Evolutionary conservation across 2,113 vertebrate species (phyloP), one percentile per base, ranked within the genome.

Genomic region (Calcarius ornatus): DNA sequence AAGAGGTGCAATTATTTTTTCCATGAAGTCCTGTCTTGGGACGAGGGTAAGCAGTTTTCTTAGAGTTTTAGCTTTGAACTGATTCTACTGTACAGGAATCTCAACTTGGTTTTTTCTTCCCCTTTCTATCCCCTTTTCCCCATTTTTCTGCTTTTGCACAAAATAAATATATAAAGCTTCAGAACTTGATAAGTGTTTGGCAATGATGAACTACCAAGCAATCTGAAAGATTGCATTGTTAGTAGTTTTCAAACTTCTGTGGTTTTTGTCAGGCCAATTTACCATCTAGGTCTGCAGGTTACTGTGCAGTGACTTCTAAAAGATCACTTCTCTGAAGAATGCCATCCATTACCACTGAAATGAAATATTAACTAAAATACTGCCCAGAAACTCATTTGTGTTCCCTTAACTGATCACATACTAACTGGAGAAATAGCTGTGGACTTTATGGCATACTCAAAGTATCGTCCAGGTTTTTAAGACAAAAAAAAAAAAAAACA

Each of bases 1-100:
- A 75, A 64, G 30, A 68, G 3, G 7, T 66, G 14, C 11, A 47
- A 23, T 11, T 23, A 10, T 84, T 42, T 65, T 59, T 14, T 68
- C 11, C 15, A 65, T 16, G 13, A 38, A 84, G 5, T 47, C 27
- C 15, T 33, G 1, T 40, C 45, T 23, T 0, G 1, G 25, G 15
- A 70, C 5, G 57, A n/a, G 4, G 12, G 6, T 33, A 57, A 61
- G 12, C 8, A 66, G 9, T 37, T 84, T 66, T 43, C 47, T 15
- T 23, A 45, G 23, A 66, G 8, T 43, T 37, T 68, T 42, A 38
- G 25, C 24, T 27, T 50, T 75, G 33, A 81, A 59, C 12, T 33
- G 20, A 66, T 83, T 63, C 33, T 54, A 23, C 20, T 42, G 19
- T 27, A 73, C 15, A 70, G 24, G 16, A 84, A 78, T 51, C 23